Conservation (phyloP, 2,888 invertebrate genomes). For the Helleia helle region DNA sequence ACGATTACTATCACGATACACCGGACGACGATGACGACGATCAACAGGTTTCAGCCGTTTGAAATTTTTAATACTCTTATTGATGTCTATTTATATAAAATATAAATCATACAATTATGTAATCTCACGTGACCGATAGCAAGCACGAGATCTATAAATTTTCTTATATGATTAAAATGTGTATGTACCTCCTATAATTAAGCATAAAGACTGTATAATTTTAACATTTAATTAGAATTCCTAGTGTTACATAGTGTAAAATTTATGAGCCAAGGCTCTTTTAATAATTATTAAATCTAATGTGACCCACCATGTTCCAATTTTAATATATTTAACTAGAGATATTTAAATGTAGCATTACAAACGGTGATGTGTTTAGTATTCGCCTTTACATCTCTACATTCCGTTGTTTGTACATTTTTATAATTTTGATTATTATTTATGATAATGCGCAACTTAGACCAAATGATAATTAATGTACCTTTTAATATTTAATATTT, state of each 20-base stretch:
- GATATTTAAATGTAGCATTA: constrained; percentile 60
- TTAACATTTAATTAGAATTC: constrained; percentile 49
- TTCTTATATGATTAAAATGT: constrained; percentile 47
- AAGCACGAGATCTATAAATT: constrained; percentile 63
- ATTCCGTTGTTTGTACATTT: constrained; percentile 71
- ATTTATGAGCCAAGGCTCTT: constrained; percentile 59
- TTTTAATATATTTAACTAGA: constrained; percentile 48
- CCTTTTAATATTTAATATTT: constrained; percentile 58
- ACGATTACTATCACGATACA: constrained; percentile 77
- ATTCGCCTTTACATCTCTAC: constrained; percentile 63
- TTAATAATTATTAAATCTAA: constrained; percentile 44
- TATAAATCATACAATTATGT: constrained; percentile 38
- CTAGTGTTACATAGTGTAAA: constrained; percentile 69
- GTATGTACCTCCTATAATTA: constrained; percentile 63
- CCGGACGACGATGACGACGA: constrained; percentile 70
- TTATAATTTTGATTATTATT: constrained; percentile 66
- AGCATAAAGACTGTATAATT: constrained; percentile 74
- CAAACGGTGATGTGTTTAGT: constrained; percentile 42
- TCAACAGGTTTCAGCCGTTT: constrained; percentile 70
- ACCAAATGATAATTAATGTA: constrained; percentile 75
- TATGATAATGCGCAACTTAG: constrained; percentile 66
- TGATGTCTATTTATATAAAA: constrained; percentile 61
- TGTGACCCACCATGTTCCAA: constrained; percentile 73
- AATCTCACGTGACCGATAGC: constrained; percentile 69
- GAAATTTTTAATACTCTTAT: constrained; percentile 51